A percentile compares a stretch with the other conserved stretches of the same genome.
phyloP scores from a whole-genome alignment of 2,797 vertebrate species.

The Aplochiton taeniatus region DNA sequence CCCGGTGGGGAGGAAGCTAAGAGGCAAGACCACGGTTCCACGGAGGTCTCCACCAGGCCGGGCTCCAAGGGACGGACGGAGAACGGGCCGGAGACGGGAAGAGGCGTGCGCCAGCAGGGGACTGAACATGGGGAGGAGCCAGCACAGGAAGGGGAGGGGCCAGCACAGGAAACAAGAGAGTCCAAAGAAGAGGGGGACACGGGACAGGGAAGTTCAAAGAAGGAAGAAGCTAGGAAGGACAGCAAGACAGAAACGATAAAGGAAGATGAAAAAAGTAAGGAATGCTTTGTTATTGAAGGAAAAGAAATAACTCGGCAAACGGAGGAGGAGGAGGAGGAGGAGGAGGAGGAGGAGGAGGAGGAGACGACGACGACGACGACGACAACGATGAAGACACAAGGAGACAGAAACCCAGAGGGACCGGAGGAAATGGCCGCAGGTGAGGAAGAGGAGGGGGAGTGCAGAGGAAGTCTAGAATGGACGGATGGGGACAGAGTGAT shows the following conservation, averaged over 20 bases:
- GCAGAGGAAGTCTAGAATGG: slow-evolving; percentile 16
- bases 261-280: background rate
- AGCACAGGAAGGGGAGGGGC: background rate
- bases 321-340: slow-evolving; percentile 31
- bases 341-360: slow-evolving; percentile 22
- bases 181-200: slow-evolving; percentile 13
- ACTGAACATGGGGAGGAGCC: slow-evolving; percentile 43
- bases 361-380: slow-evolving; percentile 29
- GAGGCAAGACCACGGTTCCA: background rate
- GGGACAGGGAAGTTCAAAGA: slow-evolving; percentile 20
- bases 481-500: slow-evolving; percentile 22
- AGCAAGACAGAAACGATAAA: slow-evolving; percentile 20
- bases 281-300: background rate
- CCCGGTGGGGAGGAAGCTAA: background rate
- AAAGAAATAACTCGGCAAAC: slow-evolving; percentile 12
- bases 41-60: background rate
- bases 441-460: slow-evolving; percentile 14
- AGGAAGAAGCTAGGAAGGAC: background rate
- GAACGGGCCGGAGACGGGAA: slow-evolving; percentile 25
- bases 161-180: background rate
- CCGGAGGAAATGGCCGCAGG: slow-evolving; percentile 27
- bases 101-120: slow-evolving; percentile 61
- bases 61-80: slow-evolving; percentile 3
- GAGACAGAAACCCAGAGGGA: slow-evolving; percentile 13
- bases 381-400: background rate